Evolutionary conservation across 2,113 vertebrate genomes (phyloP).

Genomic region (Lichenostomus cassidix): DNA sequence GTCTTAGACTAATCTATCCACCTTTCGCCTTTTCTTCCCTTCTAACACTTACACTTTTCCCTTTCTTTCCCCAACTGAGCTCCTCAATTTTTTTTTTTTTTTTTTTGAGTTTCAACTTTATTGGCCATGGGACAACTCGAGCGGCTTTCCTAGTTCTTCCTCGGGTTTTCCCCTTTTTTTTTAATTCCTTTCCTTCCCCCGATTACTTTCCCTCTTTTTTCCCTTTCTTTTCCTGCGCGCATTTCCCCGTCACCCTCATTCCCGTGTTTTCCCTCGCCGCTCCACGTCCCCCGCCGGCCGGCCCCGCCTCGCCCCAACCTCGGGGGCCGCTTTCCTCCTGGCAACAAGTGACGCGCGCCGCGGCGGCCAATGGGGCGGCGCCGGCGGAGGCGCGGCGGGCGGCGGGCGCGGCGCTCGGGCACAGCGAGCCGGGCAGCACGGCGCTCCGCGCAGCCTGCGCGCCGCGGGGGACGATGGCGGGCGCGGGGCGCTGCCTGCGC

Average conservation of each 20-base stretch:
- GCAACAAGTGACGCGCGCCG: neutral
- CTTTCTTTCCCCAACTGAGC: neutral
- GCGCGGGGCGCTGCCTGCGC: too few relatives aligned
- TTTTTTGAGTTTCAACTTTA: neutral
- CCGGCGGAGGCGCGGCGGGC: neutral
- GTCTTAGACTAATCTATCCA: neutral
- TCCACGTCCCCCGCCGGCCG: neutral
- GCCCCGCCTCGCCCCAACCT: neutral
- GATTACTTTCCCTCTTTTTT: too few relatives aligned
- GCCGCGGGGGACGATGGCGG: too few relatives aligned
- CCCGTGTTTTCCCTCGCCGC: accelerated
- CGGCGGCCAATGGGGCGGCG: neutral
- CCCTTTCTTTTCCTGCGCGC: neutral
- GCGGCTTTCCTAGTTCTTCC: neutral
- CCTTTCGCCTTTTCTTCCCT: neutral
- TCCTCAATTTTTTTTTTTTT: neutral
- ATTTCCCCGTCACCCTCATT: too few relatives aligned
- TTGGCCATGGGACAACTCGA: neutral
- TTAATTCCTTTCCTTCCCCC: too few relatives aligned
- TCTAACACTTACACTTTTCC: neutral
- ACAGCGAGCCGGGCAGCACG: too few relatives aligned
- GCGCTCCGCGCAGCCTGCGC: too few relatives aligned
- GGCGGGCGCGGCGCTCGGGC: neutral
- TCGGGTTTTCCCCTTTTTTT: neutral
- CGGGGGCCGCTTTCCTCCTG: neutral